Evolutionary conservation across 2,113 vertebrate genomes (phyloP).

Genomic region (Tretioscincus oriximinensis): DNA sequence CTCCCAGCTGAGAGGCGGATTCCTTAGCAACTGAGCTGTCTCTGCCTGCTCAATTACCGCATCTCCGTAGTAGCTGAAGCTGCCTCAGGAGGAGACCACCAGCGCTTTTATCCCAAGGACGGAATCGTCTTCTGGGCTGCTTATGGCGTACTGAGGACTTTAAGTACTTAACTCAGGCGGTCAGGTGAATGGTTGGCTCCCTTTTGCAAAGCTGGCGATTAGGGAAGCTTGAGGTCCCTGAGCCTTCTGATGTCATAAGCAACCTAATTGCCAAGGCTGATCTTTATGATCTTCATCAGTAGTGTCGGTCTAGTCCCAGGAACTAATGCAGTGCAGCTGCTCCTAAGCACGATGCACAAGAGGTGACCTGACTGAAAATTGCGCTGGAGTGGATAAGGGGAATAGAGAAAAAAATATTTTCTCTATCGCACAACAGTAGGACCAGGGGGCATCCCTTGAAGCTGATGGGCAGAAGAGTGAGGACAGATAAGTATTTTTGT

Average conservation of each 20-base stretch:
- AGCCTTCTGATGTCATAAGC: conserved; percentile 51
- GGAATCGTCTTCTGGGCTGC: background rate
- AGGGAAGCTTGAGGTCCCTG: conserved; percentile 46
- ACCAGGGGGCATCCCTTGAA: too few species aligned
- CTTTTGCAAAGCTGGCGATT: conserved; percentile 41
- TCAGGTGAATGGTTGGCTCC: conserved; percentile 20
- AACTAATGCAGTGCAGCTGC: background rate
- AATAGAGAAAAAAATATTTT: too few species aligned
- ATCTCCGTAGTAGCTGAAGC: background rate
- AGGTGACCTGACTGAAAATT: too few species aligned
- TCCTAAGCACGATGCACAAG: background rate
- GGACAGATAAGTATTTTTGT: too few species aligned
- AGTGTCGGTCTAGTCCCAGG: background rate
- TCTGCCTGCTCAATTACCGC: too few species aligned
- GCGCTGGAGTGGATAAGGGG: too few species aligned
- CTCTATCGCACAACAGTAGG: too few species aligned
- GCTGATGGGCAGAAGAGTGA: too few species aligned
- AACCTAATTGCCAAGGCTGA: conserved; percentile 37
- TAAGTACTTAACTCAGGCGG: conserved; percentile 13
- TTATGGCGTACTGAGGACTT: conserved; percentile 17
- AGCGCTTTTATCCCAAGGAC: background rate
- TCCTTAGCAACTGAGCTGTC: too few species aligned
- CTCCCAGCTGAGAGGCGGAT: too few species aligned
- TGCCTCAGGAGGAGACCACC: conserved; percentile 40
- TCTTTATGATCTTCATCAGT: background rate